These are phyloP conservation scores for Danio aesculapii DNA, from an alignment of 2,797 vertebrate species.

Conservation along the genomic window DNA sequence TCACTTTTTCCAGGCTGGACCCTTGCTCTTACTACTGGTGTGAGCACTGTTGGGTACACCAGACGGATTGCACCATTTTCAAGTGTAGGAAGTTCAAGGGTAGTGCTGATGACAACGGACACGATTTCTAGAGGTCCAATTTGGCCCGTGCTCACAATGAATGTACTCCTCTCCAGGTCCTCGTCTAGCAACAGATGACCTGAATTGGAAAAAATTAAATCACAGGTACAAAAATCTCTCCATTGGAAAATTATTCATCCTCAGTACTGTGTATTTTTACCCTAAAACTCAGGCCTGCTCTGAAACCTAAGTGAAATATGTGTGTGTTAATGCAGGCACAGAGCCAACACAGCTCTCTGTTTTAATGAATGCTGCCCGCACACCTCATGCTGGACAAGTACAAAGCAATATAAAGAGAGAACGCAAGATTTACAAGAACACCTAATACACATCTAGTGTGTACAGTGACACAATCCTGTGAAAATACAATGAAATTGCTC, in stretches of 20 bases:
- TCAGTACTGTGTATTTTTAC: too few relatives aligned
- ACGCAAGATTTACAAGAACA: constrained; percentile 13
- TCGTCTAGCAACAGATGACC: constrained; percentile 94
- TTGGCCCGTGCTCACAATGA: constrained; percentile 85
- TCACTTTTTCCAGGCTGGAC: constrained; percentile 79
- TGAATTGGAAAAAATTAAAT: constrained; percentile 61
- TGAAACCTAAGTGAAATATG: constrained; percentile 21
- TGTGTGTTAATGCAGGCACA: constrained; percentile 5
- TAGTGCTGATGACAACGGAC: constrained; percentile 87
- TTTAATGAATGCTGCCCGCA: constrained; percentile 15
- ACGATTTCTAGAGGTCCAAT: constrained; percentile 88
- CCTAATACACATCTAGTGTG: not conserved
- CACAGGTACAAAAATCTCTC: not conserved
- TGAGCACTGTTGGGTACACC: constrained; percentile 85
- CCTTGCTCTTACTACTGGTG: constrained; percentile 77
- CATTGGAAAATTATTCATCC: too few relatives aligned
- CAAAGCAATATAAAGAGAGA: constrained; percentile 16
- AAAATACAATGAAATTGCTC: not conserved
- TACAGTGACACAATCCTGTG: not conserved
- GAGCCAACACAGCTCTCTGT: constrained; percentile 25
- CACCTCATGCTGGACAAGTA: constrained; percentile 1
- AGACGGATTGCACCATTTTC: constrained; percentile 88
- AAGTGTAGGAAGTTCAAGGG: constrained; percentile 87
- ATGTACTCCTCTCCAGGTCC: constrained; percentile 87
- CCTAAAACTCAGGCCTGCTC: too few relatives aligned